Conservation (phyloP, 2,113 vertebrate genomes). For the Halcyon senegalensis region DNA sequence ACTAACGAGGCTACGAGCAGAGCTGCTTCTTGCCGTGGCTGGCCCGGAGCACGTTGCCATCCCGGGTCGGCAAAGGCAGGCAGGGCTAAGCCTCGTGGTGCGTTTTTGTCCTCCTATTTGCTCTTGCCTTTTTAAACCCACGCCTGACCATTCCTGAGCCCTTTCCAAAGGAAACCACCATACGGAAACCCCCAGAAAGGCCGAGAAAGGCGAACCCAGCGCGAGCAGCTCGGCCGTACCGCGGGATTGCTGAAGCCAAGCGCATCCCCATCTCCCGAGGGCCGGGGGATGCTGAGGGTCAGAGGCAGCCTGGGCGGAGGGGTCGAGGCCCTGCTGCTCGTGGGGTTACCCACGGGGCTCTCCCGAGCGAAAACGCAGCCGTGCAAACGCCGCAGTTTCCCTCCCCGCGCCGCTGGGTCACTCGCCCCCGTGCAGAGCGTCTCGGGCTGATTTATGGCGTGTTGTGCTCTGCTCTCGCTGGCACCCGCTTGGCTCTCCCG, state of each 20-base stretch:
- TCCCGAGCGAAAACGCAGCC: rapidly evolving
- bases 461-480: background rate
- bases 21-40: background rate
- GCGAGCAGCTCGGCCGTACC: rapidly evolving
- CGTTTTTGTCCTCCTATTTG: background rate
- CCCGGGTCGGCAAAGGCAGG: rapidly evolving
- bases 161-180: background rate
- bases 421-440: background rate
- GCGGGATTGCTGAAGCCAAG: rapidly evolving
- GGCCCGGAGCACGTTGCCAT: rapidly evolving
- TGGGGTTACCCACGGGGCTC: background rate
- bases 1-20: slow-evolving; percentile 5
- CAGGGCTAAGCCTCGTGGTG: background rate
- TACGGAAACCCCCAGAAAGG: background rate
- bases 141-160: background rate
- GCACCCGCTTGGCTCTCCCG: slow-evolving; percentile 34
- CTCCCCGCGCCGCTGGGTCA: background rate
- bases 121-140: background rate
- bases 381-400: background rate
- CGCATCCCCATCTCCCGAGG: rapidly evolving
- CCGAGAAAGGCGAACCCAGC: background rate
- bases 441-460: background rate
- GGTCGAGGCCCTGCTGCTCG: too few species aligned
- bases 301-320: background rate
- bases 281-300: rapidly evolving